Evolutionary conservation across 2,797 vertebrate genomes (phyloP), one percentile per base, ranked within the genome.

Genomic region (Spheniscus humboldti): DNA sequence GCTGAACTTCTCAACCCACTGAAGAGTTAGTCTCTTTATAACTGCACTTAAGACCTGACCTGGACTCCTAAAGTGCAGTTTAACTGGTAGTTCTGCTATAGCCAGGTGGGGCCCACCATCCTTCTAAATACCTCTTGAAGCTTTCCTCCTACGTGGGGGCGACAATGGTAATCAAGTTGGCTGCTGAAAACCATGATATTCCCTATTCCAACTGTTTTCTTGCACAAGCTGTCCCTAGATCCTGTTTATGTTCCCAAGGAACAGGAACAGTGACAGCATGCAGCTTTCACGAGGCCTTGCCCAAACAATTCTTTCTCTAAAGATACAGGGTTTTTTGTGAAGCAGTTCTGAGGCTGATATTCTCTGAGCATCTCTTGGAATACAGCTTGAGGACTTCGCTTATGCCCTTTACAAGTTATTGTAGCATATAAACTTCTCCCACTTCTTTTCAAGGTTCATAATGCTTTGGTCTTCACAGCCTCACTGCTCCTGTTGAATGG

Each of bases 161-260:
- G 69, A 96, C 73, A 94, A 96, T 91, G 89, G 97, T 86, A 97
- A 96, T 96, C 94, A 91, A 97, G 92, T 22, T 96, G 93, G 94
- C 92, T 97, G 80, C 88, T 95, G 77, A 97, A 91, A 92, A 97
- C 91, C 90, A 97, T 53, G 94, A 86, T 96, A 97, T 96, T 97
- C 92, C 93, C 94, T 94, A 96, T 97, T 97, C 97, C 97, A 97
- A 97, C 94, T 97, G 93, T 96, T 96, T 97, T 95, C 91, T 94
- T 97, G 96, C 92, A 96, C 97, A 98, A 97, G 94, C 90, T 97
- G 95, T 97, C 94, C 96, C 96, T 95, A 97, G 97, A 97, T 97
- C 95, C 91, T 97, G 96, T 97, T 97, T 97, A 95, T 93, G 96
- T 97, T 98, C 97, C 95, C 92, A 98, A 97, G 91, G 92, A 98